Evolutionary conservation across 2,888 invertebrate genomes (phyloP).

Genomic region (Achlya flavicornis): DNA sequence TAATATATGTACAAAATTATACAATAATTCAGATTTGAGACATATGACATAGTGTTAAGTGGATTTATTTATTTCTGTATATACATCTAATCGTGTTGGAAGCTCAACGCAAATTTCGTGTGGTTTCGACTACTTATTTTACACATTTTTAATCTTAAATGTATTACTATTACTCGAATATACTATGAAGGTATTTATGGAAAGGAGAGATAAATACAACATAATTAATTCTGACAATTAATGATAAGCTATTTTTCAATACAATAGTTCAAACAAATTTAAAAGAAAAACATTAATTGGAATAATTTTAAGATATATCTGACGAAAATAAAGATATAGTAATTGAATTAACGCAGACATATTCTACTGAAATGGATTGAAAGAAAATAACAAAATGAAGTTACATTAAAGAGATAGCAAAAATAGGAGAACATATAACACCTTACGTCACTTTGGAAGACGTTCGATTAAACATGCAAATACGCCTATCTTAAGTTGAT

Average conservation of each 20-base stretch:
- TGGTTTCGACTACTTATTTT: constrained; percentile 68
- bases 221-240: background rate
- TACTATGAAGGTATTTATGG: background rate
- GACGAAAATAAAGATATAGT: background rate
- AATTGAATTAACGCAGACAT: background rate
- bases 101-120: constrained; percentile 84
- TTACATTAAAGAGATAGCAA: constrained; percentile 27
- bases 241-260: constrained; percentile 2
- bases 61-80: constrained; percentile 63
- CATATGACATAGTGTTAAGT: constrained; percentile 1
- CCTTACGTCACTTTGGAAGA: constrained; percentile 83
- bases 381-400: constrained; percentile 21
- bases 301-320: background rate
- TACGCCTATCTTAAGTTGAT: constrained; percentile 73
- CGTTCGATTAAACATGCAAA: constrained; percentile 80
- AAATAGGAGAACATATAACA: constrained; percentile 34
- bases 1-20: background rate
- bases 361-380: background rate
- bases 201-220: background rate
- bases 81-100: constrained; percentile 85
- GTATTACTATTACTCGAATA: background rate
- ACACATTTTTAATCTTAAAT: constrained; percentile 25
- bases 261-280: constrained; percentile 16
- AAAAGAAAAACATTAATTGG: constrained; percentile 10
- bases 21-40: background rate